Evolutionary conservation across 2,888 invertebrate genomes (phyloP), one percentile per base, ranked within the genome.

Genomic region (Myathropa florea): DNA sequence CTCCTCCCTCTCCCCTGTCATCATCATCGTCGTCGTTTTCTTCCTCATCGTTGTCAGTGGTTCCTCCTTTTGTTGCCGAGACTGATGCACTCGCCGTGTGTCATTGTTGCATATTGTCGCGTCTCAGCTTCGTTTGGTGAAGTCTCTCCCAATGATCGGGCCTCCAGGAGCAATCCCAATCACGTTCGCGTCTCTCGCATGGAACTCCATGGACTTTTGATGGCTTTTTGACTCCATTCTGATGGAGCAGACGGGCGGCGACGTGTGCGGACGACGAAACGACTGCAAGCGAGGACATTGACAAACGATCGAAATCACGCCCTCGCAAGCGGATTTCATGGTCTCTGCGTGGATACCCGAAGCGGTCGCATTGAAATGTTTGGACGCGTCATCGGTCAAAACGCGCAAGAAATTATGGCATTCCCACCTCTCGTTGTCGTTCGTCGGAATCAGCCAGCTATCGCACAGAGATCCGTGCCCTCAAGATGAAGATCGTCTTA

Each of bases 251-350:
- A n/a, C n/a, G n/a, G n/a, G n/a, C n/a, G n/a, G n/a, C n/a, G n/a
- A n/a, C n/a, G n/a, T n/a, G n/a, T n/a, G n/a, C n/a, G 46, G 65
- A n/a, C 30, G 21, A 26, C 7, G 28, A 26, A n/a, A 63, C 60
- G 63, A 6, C 9, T 36, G 53, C 23, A n/a, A 12, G 21, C 59
- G 63, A 63, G 61, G 85, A 86, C 86, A 83, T 86, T 86, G 86
- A 86, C 86, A 86, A 86, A 86, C 86, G 86, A 86, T 86, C 79
- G 83, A 86, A 86, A 86, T 86, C 86, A 86, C 86, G 86, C 86
- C 86, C 86, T 86, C 86, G 65, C 70, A 79, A 83, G 63, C 55
- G 60, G 46, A 53, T 81, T 77, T 84, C 71, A 75, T 64, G 46
- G 36, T 10, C 46, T 71, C 21, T 21, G 23, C 14, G 60, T 46